Evolutionary conservation across 2,113 vertebrate species (phyloP), one percentile per base, ranked within the genome.

Genomic region (Cariama cristata): DNA sequence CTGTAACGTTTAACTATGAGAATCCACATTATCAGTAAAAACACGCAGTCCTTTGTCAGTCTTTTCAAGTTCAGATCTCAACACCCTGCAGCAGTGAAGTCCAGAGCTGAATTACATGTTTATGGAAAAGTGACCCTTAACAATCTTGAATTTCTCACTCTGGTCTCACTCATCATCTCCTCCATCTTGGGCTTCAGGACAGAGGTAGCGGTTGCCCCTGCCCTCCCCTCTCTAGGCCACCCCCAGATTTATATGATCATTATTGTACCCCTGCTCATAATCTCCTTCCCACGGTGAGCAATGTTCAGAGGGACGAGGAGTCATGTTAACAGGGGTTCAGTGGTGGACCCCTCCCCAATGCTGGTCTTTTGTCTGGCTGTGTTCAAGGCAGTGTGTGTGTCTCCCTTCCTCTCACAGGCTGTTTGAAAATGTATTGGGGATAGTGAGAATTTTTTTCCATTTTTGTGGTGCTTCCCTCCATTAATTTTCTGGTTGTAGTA

Each of bases 401-500:
- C 38, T 95, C 83, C 63, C 56, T 18, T 66, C 42, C 49, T 93
- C 91, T 94, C 64, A n/a, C 71, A 92, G 75, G 69, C 86, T 53
- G 33, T 32, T 96, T 94, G 93, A 95, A 96, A 97, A 94, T 68
- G 19, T 44, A 33, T 82, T 7, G 4, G 49, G 67, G 90, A 72
- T 93, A 97, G 89, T 53, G 90, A 97, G 96, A 94, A 76, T 90
- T 88, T 88, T 90, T 97, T 97, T 92, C 94, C 85, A 72, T 94
- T 95, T 98, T 96, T 94, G 97, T 96, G 96, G 95, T 90, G 97
- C 97, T 98, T 98, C 96, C 98, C 98, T 98, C 98, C 98, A 98
- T 98, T 98, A 98, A 98, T 98, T 98, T 97, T 95, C 63, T 83
- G 97, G 98, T 97, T 91, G 92, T 97, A 98, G 97, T 98, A 98